Evolutionary conservation across 2,113 vertebrate species (phyloP), one percentile per base, ranked within the genome.

Genomic region (Himantopus leucocephalus): DNA sequence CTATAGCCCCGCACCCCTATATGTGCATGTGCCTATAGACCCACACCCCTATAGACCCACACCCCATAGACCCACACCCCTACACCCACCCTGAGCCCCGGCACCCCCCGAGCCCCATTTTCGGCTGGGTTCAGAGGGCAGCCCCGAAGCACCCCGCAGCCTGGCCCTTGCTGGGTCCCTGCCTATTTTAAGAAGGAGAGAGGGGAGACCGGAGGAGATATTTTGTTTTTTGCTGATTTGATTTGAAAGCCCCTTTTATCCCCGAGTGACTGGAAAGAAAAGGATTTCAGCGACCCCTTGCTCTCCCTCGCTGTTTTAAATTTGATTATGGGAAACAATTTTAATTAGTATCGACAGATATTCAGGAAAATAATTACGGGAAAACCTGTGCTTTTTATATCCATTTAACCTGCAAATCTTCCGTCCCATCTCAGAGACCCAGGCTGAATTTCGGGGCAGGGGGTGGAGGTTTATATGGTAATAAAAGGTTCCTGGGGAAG

Each of bases 261-360:
- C 63, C 75, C 8, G 12, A 76, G 75, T 4, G 35, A 45, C 35
- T 83, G 2, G 3, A 52, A 88, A 75, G 29, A 41, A 75, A 94
- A 91, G 64, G 63, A 70, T 94, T 88, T 84, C 68, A 12, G 52
- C 0, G 1, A 74, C 74, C 75, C 73, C 30, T 53, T 60, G 66
- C 58, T 88, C 78, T 90, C 88, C 67, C 85, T 79, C 2, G 10
- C 73, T 70, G 70, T 45, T 91, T 94, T 87, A 73, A 89, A 93
- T 94, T 91, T 93, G 92, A 96, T 94, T 96, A 94, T 35, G 68
- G 90, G 85, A 58, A 93, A 71, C 56, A 47, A 45, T 85, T 93
- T 88, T 94, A 97, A 97, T 96, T 95, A 95, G 86, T 75, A 97
- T 94, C n/a, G 80, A 85, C 72, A 50, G 84, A 79, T 70, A 56